Evolutionary conservation across 2,797 vertebrate species (phyloP).

Genomic region (Amblyraja radiata): DNA sequence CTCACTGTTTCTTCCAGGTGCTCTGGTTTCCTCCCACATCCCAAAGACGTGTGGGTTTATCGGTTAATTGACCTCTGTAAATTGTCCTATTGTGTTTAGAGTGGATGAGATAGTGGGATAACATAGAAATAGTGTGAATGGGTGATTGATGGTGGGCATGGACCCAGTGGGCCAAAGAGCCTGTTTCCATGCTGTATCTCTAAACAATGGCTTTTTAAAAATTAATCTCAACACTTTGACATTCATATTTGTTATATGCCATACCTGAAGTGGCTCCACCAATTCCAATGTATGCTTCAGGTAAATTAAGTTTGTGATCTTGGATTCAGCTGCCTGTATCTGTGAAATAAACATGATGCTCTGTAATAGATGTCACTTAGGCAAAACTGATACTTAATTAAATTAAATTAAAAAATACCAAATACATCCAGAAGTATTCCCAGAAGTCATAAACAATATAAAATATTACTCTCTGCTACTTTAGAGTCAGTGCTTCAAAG

Average conservation of each 20-base stretch:
- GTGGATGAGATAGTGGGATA: too few relatives aligned
- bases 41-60: too few relatives aligned
- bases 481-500: not conserved
- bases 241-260: not conserved
- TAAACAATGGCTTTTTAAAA: not conserved
- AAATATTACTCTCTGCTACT: conserved; percentile 13
- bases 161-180: too few relatives aligned
- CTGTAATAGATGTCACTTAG: not conserved
- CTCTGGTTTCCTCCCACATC: too few relatives aligned
- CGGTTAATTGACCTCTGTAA: too few relatives aligned
- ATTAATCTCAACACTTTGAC: not conserved
- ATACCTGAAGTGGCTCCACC: conserved; percentile 80
- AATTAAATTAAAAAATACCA: too few relatives aligned
- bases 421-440: too few relatives aligned
- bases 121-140: too few relatives aligned
- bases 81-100: too few relatives aligned
- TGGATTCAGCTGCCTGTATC: conserved; percentile 85
- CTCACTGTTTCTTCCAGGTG: too few relatives aligned
- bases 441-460: not conserved
- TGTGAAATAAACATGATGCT: conserved; percentile 46
- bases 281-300: conserved; percentile 89
- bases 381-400: not conserved
- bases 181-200: too few relatives aligned
- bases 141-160: too few relatives aligned
- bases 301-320: conserved; percentile 91